Base-by-base conservation (phyloP, 2,797 vertebrate genomes). In the Syncerus caffer region DNA sequence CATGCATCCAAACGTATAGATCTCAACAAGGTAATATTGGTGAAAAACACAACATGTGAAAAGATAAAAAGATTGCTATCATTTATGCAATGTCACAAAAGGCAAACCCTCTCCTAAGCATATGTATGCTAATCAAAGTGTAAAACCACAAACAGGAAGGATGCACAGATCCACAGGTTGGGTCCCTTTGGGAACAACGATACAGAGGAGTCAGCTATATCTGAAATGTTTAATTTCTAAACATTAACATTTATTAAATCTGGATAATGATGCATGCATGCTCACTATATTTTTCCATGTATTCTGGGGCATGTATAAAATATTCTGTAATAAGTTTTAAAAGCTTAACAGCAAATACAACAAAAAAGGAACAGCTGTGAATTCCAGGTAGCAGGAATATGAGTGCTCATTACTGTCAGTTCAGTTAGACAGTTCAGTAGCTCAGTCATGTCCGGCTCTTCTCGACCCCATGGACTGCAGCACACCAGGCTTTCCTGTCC, bases 301-400 rank as follows among this genome's bases (percentile, higher is more conserved):
- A n/a, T 82, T 92, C 57, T 47, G 5, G 29, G 38, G 76, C 50
- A 93, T 21, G 12, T 17, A 31, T 47, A 88, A 87, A 96, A 89
- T 27, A 89, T 14, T 89, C 12, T 62, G 6, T 21, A 60, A 17
- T 62, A 14, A 76, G 34, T 64, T 94, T 62, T 53, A 85, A 57
- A 79, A n/a, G 47, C 50, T 67, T 88, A 82, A 50, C 95, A 85
- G 38, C 15, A 38, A 58, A 85, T 17, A n/a, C 0, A 38, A 78
- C 38, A 89, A 71, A 93, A 50, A 29, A 34, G 47, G 57, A 76
- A 78, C 4, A 83, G 93, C 25, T 71, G 38, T 15, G 51, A 57
- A 67, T 55, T 89, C n/a, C n/a, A 53, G 67, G 55, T 27, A 17
- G 71, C 67, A 21, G 90, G 34, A 45, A n/a, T 38, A 25, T 7